Evolutionary conservation across 2,113 vertebrate species (phyloP), one percentile per base, ranked within the genome.

Genomic region (Alethe diademata): DNA sequence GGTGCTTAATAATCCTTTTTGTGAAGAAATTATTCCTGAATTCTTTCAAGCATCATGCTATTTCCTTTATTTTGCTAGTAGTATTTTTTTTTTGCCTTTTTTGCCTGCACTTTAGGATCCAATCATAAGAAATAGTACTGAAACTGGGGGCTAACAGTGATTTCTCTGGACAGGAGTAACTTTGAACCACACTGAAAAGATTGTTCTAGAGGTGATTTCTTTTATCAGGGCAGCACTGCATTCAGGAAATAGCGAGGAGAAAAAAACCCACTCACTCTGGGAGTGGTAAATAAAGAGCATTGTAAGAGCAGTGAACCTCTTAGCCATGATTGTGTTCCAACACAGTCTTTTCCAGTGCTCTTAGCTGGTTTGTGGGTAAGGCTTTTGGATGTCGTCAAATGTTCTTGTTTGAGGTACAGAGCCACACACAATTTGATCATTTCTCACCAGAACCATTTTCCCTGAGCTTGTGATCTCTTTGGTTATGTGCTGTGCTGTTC

Each of bases 31-130:
- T 42, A 8, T 40, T 40, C n/a, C 11, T n/a, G 14, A 54, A 31
- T 67, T 61, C 16, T 38, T 92, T 74, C 15, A 35, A 71, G 29
- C 9, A 64, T 1, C 0, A 0, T 28, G 4, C 9, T 22, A 0
- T 36, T 73, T 76, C 8, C 15, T 61, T 78, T 65, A 6, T 78
- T 79, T 91, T 72, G 4, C 33, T 70, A 23, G 11, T 42, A 12
- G 14, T 80, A 0, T 3, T 31, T 78, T 48, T 60, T 92, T 60
- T 90, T 81, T 84, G 5, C 36, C 19, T 71, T 69, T 50, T 51
- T 51, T 16, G 50, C 26, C 65, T 82, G 31, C 4, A 6, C 20
- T 4, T 72, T 15, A 17, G 14, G 8, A 5, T 65, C 19, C 1
- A n/a, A 10, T 71, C 3, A 8, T 74, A 23, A 71, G 29, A 67